Base-by-base conservation (phyloP, 2,113 vertebrate species). In the Limnothrissa miodon region DNA sequence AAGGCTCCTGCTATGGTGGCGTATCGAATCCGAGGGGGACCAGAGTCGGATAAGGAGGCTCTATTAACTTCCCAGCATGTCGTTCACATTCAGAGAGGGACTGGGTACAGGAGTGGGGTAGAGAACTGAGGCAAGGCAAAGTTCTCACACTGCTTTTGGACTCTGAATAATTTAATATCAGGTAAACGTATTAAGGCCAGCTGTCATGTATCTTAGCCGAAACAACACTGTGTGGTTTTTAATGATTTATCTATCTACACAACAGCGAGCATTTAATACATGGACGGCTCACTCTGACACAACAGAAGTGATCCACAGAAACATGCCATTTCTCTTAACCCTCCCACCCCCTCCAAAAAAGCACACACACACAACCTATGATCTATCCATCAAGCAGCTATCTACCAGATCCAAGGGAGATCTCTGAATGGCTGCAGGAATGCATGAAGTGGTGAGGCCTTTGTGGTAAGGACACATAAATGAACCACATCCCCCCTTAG, bases 31-130 rank as follows among this genome's bases (percentile, higher is more conserved):
- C 82, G 66, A 70, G 51, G 59, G 59, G 85, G 53, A 70, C 85
- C 83, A 46, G n/a, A 78, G 81, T 33, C 13, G 81, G 87, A 88
- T 87, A 86, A 89, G 83, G 80, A 84, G 86, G 80, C 62, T 89
- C 86, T 79, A 85, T 87, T 88, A 85, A 84, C 84, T 85, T 90
- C 90, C 87, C 90, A 89, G 86, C 85, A 83, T 88, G 87, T 79
- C 42, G 83, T 86, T 78, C 83, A 80, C 74, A 53, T 48, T 81
- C 70, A 46, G 59, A 78, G 53, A 39, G 59, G 66, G 79, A 56
- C 56, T 23, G 42, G 70, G 44, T 44, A 78, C 78, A 45, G 83
- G 62, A 13, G 45, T 46, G 45, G 78, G 66, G 45, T 56, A 36
- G 48, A 45, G 79, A 59, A 45, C 21, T 46, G 78, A 36, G 59